Evolutionary conservation across 2,888 invertebrate genomes (phyloP), one percentile per base, ranked within the genome.

Genomic region (Euplexia lucipara): DNA sequence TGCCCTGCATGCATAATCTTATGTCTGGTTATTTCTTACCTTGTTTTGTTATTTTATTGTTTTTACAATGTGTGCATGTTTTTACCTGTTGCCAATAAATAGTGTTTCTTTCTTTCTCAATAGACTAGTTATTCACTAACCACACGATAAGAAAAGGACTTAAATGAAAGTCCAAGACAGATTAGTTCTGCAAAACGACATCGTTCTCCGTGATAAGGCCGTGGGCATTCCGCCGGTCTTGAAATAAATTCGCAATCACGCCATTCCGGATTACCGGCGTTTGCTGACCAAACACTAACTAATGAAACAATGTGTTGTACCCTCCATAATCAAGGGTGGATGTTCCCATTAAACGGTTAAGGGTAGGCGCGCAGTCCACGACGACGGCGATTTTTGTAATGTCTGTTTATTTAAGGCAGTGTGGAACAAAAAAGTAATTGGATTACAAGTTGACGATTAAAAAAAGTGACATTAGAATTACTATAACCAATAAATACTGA

Each of bases 271-370:
- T 83, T 83, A 83, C 78, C 52, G 62, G 51, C 53, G 65, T 69
- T 64, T 75, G 90, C 90, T 90, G 90, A 90, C 90, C 89, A 85
- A 83, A 87, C 87, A 84, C 69, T 70, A 81, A 83, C 82, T 90
- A 90, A 90, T 90, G 90, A 90, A 90, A 89, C 88, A 84, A 84
- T 87, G 84, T 84, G 83, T 83, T 83, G 74, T 79, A 82, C 87
- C 86, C 86, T 81, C 83, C 78, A 84, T 85, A 87, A 89, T 89
- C 86, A 86, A 88, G 83, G 83, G 82, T 78, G 61, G 80, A 83
- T 79, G 80, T 81, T 71, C 78, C 75, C 83, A 83, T 87, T 86
- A 84, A 83, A 83, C 77, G 79, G 76, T 75, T 84, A 73, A 86
- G 81, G 74, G 44, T 8, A 41, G 41, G 52, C 61, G 60, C 75